Evolutionary conservation across 2,888 invertebrate species (phyloP), one percentile per base, ranked within the genome.

Genomic region (Andrena marginata): DNA sequence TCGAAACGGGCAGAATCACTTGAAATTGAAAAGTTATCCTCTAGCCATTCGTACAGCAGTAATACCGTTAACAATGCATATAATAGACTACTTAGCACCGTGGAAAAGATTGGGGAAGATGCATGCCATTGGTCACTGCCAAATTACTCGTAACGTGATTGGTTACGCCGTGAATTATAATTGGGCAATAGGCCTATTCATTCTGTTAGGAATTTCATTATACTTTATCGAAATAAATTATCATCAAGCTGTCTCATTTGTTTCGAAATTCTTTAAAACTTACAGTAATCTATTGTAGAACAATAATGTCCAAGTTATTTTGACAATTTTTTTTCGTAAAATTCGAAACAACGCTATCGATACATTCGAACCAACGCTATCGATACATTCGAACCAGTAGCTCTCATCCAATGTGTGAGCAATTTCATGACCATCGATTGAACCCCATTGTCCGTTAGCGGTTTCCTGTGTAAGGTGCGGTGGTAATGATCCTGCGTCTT

Each of bases 391-490:
- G 29, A 56, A 49, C 63, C 48, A 8, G 49, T 6, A n/a, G 33
- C 13, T 16, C 26, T 65, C 26, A 67, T 33, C 48, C 7, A 64
- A 51, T 20, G n/a, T 1, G 23, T 48, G 20, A 29, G 51, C 13
- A 16, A 26, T 63, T 71, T 54, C 63, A 29, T 62, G 67, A 56
- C 20, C 29, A 20, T 59, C 49, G 65, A 20, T 62, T 0, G 26
- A 26, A 13, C 16, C 13, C 4, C 35, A 10, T 10, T 51, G 33
- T 65, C 26, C 20, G 10, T 60, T 31, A 62, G 56, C 26, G 51
- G 56, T 70, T 68, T 82, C 59, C 63, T 70, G 77, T 51, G 70
- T 35, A 59, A 82, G 82, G 82, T 82, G 73, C 16, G 73, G 77
- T 71, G 82, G 86, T 78, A 59, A 42, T 8, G 23, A 10, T 54